phyloP scores from a whole-genome alignment of 2,113 vertebrate species.

The Eurystomus gularis region DNA sequence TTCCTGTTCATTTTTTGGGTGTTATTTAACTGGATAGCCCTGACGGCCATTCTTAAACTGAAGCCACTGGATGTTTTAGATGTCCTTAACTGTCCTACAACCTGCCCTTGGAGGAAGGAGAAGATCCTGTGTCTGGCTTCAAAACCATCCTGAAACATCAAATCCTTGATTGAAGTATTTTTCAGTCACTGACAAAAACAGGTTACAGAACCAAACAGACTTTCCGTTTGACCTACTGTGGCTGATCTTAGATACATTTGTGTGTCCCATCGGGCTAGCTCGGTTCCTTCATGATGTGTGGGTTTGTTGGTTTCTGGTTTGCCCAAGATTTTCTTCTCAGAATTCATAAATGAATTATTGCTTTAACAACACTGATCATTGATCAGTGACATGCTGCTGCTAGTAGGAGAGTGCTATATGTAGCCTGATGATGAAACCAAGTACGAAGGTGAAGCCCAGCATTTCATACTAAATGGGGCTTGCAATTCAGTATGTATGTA shows the following conservation, averaged over 20 bases:
- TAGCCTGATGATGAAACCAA: not conserved
- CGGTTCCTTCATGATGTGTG: not conserved
- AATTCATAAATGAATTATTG: not conserved
- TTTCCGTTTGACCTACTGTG: not conserved
- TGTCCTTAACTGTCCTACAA: not conserved
- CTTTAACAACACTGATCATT: not conserved
- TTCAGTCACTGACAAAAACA: not conserved
- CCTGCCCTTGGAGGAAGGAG: not conserved
- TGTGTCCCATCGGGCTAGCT: rapidly evolving
- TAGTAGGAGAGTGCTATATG: not conserved
- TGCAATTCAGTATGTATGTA: not conserved
- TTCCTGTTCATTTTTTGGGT: not conserved
- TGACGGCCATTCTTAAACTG: not conserved
- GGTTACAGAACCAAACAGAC: not conserved
- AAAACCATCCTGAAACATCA: not conserved
- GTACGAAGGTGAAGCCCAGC: not conserved
- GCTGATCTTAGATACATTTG: not conserved
- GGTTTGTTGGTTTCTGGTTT: not conserved
- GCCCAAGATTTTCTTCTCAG: not conserved
- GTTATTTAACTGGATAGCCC: not conserved
- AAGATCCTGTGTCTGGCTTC: not conserved
- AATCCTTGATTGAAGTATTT: not conserved
- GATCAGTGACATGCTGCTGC: not conserved
- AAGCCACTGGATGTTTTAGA: not conserved
- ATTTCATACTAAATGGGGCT: not conserved